Evolutionary conservation across 1,140 invertebrate genomes (phyloP).

Genomic region (Aphis gossypii): DNA sequence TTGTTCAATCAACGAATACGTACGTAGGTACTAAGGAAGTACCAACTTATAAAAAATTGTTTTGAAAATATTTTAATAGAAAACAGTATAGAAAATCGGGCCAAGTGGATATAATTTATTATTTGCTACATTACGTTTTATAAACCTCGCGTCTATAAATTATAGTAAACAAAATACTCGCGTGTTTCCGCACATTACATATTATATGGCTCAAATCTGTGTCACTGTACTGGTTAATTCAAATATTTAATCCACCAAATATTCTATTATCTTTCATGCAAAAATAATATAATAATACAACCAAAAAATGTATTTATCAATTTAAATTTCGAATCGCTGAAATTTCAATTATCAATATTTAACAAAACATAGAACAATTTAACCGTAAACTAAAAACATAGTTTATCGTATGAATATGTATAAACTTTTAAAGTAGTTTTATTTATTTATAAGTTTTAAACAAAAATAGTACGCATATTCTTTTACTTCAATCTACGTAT

Average conservation of each 20-base stretch:
- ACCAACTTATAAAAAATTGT: background rate
- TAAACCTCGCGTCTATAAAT: background rate
- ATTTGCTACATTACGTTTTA: background rate
- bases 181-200: background rate
- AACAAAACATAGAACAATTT: background rate
- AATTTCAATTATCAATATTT: background rate
- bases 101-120: slow-evolving; percentile 22
- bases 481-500: background rate
- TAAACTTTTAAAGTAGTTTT: no score
- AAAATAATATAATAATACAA: background rate
- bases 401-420: background rate
- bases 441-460: no score
- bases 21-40: background rate
- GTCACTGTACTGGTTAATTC: background rate
- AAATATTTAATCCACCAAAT: background rate
- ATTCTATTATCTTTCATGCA: background rate
- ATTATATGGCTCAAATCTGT: background rate
- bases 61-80: background rate
- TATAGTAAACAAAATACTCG: background rate
- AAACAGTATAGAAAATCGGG: background rate
- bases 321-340: background rate
- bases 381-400: background rate
- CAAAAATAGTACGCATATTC: background rate
- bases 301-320: background rate
- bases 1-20: background rate